Evolutionary conservation across 2,797 vertebrate genomes (phyloP).

Genomic region (Cirrhinus molitorella): DNA sequence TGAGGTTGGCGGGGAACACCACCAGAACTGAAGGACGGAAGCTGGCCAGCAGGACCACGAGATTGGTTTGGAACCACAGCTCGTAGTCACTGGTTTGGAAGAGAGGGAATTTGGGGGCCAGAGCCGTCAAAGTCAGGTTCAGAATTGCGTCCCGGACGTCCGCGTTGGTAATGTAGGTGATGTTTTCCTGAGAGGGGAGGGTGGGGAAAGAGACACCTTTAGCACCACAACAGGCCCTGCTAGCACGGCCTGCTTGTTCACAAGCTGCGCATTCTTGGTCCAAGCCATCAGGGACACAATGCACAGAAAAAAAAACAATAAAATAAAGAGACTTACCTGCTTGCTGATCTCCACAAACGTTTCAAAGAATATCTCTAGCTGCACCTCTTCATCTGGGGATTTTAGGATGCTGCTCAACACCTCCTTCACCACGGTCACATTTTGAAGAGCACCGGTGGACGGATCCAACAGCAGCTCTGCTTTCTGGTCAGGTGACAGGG

Average conservation of each 20-base stretch:
- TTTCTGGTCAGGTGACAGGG: constrained; percentile 39
- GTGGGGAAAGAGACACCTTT: background rate
- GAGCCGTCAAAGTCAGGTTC: constrained; percentile 63
- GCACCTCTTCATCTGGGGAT: constrained; percentile 20
- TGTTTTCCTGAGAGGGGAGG: constrained; percentile 60
- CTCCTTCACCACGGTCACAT: constrained; percentile 58
- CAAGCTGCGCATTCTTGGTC: background rate
- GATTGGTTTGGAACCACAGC: constrained; percentile 70
- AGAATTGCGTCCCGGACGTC: constrained; percentile 58
- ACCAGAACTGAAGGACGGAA: constrained; percentile 46
- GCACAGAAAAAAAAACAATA: background rate
- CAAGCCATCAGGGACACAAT: too few species aligned
- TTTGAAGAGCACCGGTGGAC: constrained; percentile 53
- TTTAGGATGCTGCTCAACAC: constrained; percentile 47
- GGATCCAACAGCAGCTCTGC: constrained; percentile 55
- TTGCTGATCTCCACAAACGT: constrained; percentile 49
- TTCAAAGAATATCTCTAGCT: constrained; percentile 63
- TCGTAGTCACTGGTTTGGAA: constrained; percentile 53
- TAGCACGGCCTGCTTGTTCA: background rate
- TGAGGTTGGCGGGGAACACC: constrained; percentile 60
- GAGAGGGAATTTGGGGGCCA: constrained; percentile 55
- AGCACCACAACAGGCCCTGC: background rate
- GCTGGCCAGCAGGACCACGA: constrained; percentile 62
- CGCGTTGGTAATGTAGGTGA: constrained; percentile 51
- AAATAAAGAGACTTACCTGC: constrained; percentile 45